Conservation (phyloP, 2,113 vertebrate genomes). For the Eubucco bourcierii region DNA sequence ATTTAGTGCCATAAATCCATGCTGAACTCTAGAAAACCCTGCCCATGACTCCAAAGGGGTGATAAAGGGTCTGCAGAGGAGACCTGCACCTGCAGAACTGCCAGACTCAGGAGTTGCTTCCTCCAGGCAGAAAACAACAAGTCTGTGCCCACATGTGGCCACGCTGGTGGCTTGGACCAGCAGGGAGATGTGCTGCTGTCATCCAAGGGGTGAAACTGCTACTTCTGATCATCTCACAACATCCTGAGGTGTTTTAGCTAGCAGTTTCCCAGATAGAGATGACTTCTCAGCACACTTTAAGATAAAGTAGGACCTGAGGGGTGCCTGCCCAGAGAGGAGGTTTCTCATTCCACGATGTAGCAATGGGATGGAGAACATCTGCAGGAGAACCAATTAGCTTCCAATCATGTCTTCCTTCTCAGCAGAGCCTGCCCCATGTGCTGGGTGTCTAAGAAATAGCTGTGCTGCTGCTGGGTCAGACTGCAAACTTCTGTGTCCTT, state of each 20-base stretch:
- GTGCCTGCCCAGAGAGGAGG: neutral
- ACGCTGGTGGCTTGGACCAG: neutral
- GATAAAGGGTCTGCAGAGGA: neutral
- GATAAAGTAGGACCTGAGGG: accelerated
- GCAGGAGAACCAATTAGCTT: neutral
- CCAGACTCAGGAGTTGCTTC: neutral
- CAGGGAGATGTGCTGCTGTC: neutral
- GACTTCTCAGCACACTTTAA: neutral
- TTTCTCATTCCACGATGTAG: neutral
- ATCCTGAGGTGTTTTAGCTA: neutral
- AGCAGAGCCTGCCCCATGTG: neutral
- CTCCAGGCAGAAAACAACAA: neutral
- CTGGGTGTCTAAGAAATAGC: neutral
- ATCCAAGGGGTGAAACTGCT: neutral
- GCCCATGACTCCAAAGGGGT: neutral
- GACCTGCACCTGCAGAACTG: neutral
- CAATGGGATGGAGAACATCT: neutral
- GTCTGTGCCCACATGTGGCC: neutral
- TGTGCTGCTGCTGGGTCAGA: neutral
- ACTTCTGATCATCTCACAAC: neutral
- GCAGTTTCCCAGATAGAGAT: neutral
- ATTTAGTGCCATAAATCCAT: neutral
- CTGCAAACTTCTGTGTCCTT: neutral
- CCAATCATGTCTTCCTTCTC: neutral
- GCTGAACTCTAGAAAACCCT: neutral